phyloP scores from a whole-genome alignment of 2,797 vertebrate genomes.

The Tolypeutes matacus region DNA sequence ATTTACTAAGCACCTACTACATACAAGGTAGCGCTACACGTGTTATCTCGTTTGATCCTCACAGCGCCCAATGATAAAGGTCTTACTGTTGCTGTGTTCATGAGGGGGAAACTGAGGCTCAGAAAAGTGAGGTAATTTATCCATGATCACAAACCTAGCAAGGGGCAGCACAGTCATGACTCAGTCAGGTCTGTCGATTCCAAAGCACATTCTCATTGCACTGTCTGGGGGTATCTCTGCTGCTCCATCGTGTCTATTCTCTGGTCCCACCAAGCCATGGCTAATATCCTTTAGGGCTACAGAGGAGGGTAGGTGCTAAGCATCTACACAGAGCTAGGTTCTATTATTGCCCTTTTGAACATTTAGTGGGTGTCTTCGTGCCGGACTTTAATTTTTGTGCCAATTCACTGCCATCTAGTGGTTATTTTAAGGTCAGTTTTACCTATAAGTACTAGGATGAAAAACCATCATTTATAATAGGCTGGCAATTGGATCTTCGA shows the following conservation, averaged over 20 bases:
- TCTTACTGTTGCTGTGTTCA: not conserved
- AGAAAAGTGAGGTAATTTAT: not conserved
- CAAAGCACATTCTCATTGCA: not conserved
- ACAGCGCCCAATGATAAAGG: rapidly evolving
- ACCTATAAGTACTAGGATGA: constrained; percentile 24
- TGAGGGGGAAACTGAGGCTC: not conserved
- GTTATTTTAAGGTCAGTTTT: constrained; percentile 71
- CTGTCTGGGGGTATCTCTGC: not conserved
- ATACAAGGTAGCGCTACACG: rapidly evolving
- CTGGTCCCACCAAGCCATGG: not conserved
- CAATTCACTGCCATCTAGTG: constrained; percentile 88
- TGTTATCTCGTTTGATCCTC: not conserved
- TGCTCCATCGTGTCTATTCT: not conserved
- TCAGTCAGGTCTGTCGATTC: not conserved
- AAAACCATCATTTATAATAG: not conserved
- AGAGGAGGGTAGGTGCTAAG: not conserved
- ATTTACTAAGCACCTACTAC: not conserved
- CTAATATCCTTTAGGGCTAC: not conserved
- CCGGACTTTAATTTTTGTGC: constrained; percentile 73
- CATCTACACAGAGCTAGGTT: not conserved
- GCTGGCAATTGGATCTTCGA: not conserved
- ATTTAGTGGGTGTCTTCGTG: not conserved
- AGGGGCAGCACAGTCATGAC: not conserved
- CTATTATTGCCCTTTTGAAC: not conserved
- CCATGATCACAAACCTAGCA: rapidly evolving